These are phyloP conservation scores for Alviniconcha marisindica DNA, from an alignment of 1,140 invertebrate species.

Conservation along the genomic window DNA sequence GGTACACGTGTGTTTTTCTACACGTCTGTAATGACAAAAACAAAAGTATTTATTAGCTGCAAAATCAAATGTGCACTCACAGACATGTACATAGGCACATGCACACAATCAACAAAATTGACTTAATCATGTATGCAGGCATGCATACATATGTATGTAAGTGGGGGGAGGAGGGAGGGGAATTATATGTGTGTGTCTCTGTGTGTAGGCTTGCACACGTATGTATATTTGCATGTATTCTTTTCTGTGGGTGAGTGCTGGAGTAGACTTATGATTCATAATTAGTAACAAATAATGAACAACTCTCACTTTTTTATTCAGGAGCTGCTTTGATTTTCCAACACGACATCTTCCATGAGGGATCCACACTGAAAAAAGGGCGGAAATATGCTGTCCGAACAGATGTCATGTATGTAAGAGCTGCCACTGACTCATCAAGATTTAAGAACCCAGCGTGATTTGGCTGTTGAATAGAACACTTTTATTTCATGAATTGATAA, in stretches of 20 bases:
- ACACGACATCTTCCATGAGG: conserved; percentile 65
- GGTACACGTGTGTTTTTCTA: not conserved
- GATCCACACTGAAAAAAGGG: conserved; percentile 54
- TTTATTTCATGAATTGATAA: no score
- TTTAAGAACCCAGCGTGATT: no score
- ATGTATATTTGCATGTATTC: not conserved
- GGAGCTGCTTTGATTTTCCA: conserved; percentile 63
- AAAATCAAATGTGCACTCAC: not conserved
- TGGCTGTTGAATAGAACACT: no score
- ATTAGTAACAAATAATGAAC: not conserved
- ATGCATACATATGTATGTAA: not conserved
- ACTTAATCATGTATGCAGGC: not conserved
- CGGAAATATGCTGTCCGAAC: conserved; percentile 61
- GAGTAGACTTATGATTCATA: no score
- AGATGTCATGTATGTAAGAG: conserved; percentile 59
- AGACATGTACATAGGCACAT: not conserved
- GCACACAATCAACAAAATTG: no score
- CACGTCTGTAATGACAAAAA: not conserved
- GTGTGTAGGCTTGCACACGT: not conserved
- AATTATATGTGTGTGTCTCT: not conserved
- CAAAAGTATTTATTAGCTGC: not conserved
- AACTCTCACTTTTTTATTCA: conserved; percentile 19
- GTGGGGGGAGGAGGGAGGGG: not conserved
- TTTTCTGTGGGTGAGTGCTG: no score
- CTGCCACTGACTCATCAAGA: no score